phyloP scores from a whole-genome alignment of 2,797 vertebrate species.

The Oophaga sylvatica region DNA sequence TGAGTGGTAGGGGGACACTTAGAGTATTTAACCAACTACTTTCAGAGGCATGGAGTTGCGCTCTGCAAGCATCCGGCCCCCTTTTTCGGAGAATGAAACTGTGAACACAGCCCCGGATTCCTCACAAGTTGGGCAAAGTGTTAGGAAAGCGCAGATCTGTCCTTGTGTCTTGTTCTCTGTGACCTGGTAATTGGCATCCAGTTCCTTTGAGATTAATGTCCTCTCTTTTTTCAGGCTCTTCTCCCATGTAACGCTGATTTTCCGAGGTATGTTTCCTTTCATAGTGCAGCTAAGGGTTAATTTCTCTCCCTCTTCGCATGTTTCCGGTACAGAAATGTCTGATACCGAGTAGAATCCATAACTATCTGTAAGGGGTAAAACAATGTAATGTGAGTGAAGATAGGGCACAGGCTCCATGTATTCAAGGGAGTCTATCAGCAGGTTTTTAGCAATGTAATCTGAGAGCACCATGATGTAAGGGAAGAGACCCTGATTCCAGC shows the following conservation, averaged over 20 bases:
- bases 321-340: conserved; percentile 3
- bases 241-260: conserved; percentile 44
- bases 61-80: conserved; percentile 45
- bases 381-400: background rate
- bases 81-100: conserved; percentile 39
- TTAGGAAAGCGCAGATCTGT: conserved; percentile 50
- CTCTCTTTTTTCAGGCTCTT: conserved; percentile 1
- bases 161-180: conserved; percentile 49
- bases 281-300: conserved; percentile 49
- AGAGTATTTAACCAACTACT: conserved; percentile 46
- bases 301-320: conserved; percentile 29
- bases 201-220: conserved; percentile 32
- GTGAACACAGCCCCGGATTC: conserved; percentile 43
- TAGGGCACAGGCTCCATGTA: too few species aligned
- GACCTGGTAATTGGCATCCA: conserved; percentile 41
- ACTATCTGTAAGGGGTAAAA: conserved; percentile 23
- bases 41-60: conserved; percentile 48
- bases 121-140: conserved; percentile 30
- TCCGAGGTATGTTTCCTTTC: conserved; percentile 36
- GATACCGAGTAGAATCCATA: conserved; percentile 40
- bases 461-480: too few species aligned
- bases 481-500: too few species aligned
- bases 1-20: background rate
- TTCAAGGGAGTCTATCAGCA: too few species aligned
- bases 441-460: too few species aligned